phyloP scores from a whole-genome alignment of 2,113 vertebrate genomes.

The Alexandromys fortis region DNA sequence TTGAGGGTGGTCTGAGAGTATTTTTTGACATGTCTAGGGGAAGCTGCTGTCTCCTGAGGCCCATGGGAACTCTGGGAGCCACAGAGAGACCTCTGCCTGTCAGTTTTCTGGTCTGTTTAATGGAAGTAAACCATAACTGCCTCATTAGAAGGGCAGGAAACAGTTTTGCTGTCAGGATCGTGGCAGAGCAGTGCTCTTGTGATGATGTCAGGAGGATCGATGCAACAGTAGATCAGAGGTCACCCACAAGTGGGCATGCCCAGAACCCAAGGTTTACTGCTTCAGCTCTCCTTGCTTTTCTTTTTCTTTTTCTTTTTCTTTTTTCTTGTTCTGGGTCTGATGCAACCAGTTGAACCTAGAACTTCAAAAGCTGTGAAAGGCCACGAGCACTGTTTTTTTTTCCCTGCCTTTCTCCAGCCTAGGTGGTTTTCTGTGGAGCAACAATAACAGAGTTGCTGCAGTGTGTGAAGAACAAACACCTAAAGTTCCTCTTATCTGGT shows the following conservation, averaged over 20 bases:
- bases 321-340: constrained; percentile 27
- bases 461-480: constrained; percentile 68
- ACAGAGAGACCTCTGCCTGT: background rate
- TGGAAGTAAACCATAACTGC: constrained; percentile 17
- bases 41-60: background rate
- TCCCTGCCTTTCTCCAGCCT: constrained; percentile 11
- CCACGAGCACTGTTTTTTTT: constrained; percentile 41
- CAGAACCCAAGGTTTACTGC: background rate
- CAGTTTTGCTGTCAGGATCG: background rate
- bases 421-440: constrained; percentile 44
- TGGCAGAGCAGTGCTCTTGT: background rate
- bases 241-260: background rate
- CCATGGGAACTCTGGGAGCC: background rate
- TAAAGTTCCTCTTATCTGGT: constrained; percentile 80
- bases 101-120: constrained; percentile 43
- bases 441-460: constrained; percentile 47
- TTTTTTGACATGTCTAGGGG: constrained; percentile 14
- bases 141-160: constrained; percentile 36
- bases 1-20: background rate
- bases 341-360: background rate
- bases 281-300: background rate
- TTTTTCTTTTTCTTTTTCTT: background rate
- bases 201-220: background rate
- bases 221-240: background rate
- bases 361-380: background rate